Evolutionary conservation across 2,888 invertebrate genomes (phyloP).

Genomic region (Cryptus armator): DNA sequence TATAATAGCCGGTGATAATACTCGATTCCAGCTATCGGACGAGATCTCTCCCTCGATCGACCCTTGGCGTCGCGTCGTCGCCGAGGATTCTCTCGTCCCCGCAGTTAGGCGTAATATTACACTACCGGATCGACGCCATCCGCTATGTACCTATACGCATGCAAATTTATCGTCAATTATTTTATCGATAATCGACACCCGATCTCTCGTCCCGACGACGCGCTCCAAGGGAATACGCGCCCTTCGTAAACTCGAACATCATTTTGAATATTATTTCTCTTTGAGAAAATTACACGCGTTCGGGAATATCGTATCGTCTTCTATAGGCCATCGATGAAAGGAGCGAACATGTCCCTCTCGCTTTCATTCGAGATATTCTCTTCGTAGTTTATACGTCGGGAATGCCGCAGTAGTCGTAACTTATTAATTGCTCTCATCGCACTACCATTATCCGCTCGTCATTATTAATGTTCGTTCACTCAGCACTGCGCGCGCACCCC

Average conservation of each 20-base stretch:
- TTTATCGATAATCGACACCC: slow-evolving; percentile 71
- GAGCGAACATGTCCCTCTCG: slow-evolving; percentile 1
- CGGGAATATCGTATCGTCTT: neutral
- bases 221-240: neutral
- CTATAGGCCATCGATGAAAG: neutral
- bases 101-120: slow-evolving; percentile 45
- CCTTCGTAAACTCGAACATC: neutral
- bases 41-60: slow-evolving; percentile 55
- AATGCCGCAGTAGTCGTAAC: slow-evolving; percentile 22
- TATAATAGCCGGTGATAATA: slow-evolving; percentile 61
- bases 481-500: slow-evolving; percentile 20
- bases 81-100: slow-evolving; percentile 21
- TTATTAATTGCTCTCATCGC: slow-evolving; percentile 44
- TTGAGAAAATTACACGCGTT: slow-evolving; percentile 4
- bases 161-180: slow-evolving; percentile 74
- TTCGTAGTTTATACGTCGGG: neutral
- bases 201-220: slow-evolving; percentile 44
- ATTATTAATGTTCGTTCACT: slow-evolving; percentile 49
- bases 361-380: slow-evolving; percentile 2
- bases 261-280: slow-evolving; percentile 24
- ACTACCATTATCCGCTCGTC: slow-evolving; percentile 46
- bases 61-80: slow-evolving; percentile 58
- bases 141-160: slow-evolving; percentile 51
- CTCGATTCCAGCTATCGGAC: slow-evolving; percentile 57
- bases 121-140: slow-evolving; percentile 56